These are phyloP conservation scores for Oeneis ivallda DNA, from an alignment of 2,888 invertebrate species.

Conservation along the genomic window DNA sequence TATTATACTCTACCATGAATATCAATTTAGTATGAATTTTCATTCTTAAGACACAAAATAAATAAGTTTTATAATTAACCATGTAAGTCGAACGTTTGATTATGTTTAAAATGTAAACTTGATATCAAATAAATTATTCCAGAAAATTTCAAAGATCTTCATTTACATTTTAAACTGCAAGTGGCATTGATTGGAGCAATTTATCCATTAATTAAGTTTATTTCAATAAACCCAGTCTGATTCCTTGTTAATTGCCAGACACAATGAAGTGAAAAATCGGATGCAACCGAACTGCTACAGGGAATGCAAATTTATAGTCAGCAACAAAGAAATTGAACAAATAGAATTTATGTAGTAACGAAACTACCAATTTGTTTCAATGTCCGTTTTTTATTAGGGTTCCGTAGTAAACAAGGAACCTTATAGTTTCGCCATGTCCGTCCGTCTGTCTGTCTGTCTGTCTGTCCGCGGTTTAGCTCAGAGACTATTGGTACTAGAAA, in stretches of 20 bases:
- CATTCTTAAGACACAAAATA: too few relatives aligned
- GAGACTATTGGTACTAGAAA: too few relatives aligned
- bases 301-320: constrained; percentile 56
- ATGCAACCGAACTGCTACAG: constrained; percentile 51
- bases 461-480: too few relatives aligned
- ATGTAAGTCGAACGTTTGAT: too few relatives aligned
- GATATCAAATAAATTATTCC: not conserved
- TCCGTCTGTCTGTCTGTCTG: too few relatives aligned
- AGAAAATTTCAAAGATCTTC: constrained; percentile 22
- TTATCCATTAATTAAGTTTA: constrained; percentile 61
- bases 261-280: constrained; percentile 61
- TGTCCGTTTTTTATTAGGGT: constrained; percentile 5
- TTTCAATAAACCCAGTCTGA: constrained; percentile 67
- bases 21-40: too few relatives aligned
- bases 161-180: constrained; percentile 42
- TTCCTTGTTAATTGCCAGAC: constrained; percentile 71
- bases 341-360: constrained; percentile 23
- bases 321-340: constrained; percentile 41
- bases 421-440: too few relatives aligned
- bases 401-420: too few relatives aligned
- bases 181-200: constrained; percentile 43
- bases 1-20: too few relatives aligned
- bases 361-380: constrained; percentile 12
- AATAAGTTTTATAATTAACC: too few relatives aligned
- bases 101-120: not conserved